Conservation (phyloP, 2,113 vertebrate genomes). For the Formicarius rufipectus region DNA sequence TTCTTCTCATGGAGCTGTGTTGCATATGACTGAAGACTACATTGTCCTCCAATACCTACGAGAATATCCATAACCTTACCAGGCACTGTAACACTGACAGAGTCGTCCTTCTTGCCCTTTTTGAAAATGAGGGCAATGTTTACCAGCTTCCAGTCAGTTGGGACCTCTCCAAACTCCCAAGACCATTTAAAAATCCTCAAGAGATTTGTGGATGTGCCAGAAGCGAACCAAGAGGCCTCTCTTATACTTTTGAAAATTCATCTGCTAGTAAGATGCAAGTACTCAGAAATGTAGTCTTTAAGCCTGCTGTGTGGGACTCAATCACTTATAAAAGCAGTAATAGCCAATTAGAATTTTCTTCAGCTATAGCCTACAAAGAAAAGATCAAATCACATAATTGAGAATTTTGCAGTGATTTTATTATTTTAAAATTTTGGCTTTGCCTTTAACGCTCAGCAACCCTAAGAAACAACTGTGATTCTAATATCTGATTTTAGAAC, state of each 20-base stretch:
- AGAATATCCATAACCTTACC: not conserved
- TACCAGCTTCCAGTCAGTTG: not conserved
- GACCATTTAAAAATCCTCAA: not conserved
- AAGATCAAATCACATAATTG: constrained; percentile 1
- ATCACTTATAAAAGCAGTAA: not conserved
- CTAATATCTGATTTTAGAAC: not conserved
- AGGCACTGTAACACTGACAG: not conserved
- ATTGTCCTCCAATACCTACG: not conserved
- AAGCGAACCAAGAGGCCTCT: not conserved
- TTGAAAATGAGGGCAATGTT: not conserved
- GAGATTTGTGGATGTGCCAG: not conserved
- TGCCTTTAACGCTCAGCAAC: not conserved
- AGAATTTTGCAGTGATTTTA: not conserved
- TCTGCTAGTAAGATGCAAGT: rapidly evolving
- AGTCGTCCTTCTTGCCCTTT: not conserved
- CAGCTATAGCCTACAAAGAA: not conserved
- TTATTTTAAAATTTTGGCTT: constrained; percentile 33
- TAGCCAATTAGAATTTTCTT: not conserved
- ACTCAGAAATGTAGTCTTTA: not conserved
- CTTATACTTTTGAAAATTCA: not conserved
- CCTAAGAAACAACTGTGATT: not conserved
- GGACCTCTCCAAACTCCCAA: not conserved
- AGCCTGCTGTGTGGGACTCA: not conserved
- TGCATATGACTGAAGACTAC: not conserved
- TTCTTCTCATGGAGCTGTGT: not conserved